A percentile compares a stretch with the other conserved stretches of the same genome.
Conservation (phyloP, 2,888 invertebrate genomes). For the Cephus nigrinus region DNA sequence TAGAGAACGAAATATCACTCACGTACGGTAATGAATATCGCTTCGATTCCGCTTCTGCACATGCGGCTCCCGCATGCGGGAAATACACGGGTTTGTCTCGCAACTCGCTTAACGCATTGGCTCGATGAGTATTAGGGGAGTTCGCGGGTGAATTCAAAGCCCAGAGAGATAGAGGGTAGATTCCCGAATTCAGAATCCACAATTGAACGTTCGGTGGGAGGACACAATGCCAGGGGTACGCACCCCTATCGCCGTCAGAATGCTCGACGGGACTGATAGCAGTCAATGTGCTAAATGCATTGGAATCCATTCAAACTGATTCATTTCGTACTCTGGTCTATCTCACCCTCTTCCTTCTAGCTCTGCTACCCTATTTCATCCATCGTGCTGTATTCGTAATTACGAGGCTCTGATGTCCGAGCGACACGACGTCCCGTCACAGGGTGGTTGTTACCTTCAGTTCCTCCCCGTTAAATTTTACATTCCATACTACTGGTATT, state of each 20-base stretch:
- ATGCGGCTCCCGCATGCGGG: constrained; percentile 25
- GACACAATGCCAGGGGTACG: constrained; percentile 44
- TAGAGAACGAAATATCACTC: constrained; percentile 23
- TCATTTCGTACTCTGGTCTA: constrained; percentile 25
- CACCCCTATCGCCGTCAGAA: constrained; percentile 52
- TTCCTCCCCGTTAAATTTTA: not conserved
- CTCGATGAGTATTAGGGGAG: constrained; percentile 7
- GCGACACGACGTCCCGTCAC: not conserved
- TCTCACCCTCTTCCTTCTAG: constrained; percentile 5
- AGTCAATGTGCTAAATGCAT: constrained; percentile 52
- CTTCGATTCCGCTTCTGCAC: not conserved
- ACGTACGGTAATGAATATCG: not conserved
- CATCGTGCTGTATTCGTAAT: not conserved
- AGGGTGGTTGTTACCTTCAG: not conserved
- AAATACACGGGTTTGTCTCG: not conserved
- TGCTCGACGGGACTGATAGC: constrained; percentile 50
- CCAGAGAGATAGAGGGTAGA: constrained; percentile 20
- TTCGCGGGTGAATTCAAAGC: constrained; percentile 24
- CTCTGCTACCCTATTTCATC: constrained; percentile 18
- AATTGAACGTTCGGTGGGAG: constrained; percentile 37
- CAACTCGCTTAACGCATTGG: not conserved
- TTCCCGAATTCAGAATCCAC: constrained; percentile 40
- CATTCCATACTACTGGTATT: not conserved
- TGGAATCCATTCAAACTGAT: constrained; percentile 46
- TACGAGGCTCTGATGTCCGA: not conserved